Percentiles rank a stretch among this genome's conserved stretches.
Evolutionary conservation across 1,140 invertebrate species (phyloP).

Genomic region (Eciton burchellii): DNA sequence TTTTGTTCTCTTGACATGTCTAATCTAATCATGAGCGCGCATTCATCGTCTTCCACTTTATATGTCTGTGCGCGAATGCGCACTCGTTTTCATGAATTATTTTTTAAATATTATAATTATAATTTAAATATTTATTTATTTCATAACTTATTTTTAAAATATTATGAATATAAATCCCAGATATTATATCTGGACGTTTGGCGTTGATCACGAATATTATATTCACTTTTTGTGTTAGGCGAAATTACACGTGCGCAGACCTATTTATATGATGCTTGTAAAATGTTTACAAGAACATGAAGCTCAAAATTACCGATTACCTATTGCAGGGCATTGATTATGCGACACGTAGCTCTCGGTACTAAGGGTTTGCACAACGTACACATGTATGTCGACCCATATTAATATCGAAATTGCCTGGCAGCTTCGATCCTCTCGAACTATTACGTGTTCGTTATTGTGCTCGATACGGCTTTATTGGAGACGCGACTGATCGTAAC

Average conservation of each 20-base stretch:
- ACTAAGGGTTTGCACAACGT: not conserved
- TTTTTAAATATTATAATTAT: too few relatives aligned
- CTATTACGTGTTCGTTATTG: conserved; percentile 8
- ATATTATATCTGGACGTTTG: conserved; percentile 2
- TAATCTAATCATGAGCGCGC: too few relatives aligned
- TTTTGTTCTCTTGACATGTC: too few relatives aligned
- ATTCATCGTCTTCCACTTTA: too few relatives aligned
- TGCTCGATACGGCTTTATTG: not conserved
- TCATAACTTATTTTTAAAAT: too few relatives aligned
- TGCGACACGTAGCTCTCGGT: not conserved
- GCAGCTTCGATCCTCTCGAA: conserved; percentile 10
- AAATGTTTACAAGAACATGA: conserved; percentile 13
- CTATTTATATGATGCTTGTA: not conserved
- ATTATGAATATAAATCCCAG: too few relatives aligned
- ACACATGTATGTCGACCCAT: not conserved
- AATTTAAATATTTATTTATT: too few relatives aligned
- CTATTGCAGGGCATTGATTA: conserved; percentile 21
- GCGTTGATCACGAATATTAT: not conserved
- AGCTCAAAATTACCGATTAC: conserved; percentile 5
- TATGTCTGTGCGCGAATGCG: too few relatives aligned
- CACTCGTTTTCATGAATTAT: too few relatives aligned
- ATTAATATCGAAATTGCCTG: conserved; percentile 49
- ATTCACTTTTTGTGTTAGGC: not conserved
- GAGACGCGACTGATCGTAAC: not conserved
- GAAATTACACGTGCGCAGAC: not conserved